Evolutionary conservation across 1,140 invertebrate genomes (phyloP), one percentile per base, ranked within the genome.

Genomic region (Calosoma granatense): DNA sequence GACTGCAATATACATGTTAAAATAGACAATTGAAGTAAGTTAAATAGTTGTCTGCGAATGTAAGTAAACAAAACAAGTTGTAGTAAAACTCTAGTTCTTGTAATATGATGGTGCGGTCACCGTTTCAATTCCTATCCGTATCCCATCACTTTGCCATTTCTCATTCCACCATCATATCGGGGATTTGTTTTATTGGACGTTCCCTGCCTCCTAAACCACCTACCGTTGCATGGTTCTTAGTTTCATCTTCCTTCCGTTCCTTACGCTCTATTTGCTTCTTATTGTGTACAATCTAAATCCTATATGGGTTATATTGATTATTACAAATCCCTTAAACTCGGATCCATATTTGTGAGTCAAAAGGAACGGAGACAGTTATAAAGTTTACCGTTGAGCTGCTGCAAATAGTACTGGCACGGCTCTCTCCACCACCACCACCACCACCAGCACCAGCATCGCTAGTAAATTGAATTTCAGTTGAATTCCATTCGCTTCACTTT

Each of bases 261-360:
- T 57, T 60, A 61, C 65, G 65, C 65, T 67, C 65, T 67, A 67
- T 67, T 67, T 67, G 65, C 62, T 64, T 56, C 65, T 63, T 64
- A 66, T 66, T 66, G 64, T 61, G 56, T 55, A 54, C 56, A 59
- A 64, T 61, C 62, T 57, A 58, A 65, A 61, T 65, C 62, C 61
- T 47, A 19, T 47, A 57, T 57, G 41, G 41, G 41, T 17, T 47
- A 47, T 47, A 47, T 47, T 47, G 41, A 47, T 47, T 47, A 47
- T 47, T 47, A 47, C 41, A 47, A 47, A 47, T 47, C 41, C 41
- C 41, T 47, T 47, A 9, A 47, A 47, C 15, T 47, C 26, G 41
- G 15, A 47, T 47, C 41, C 17, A 47, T 30, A 30, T 30, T 30
- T 30, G 26, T 30, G 14, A 30, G 6, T 30, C 26, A 30, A 30